A percentile compares a stretch with the other conserved stretches of the same genome.
phyloP scores from a whole-genome alignment of 2,797 vertebrate genomes.

The Naso thynnoides region DNA sequence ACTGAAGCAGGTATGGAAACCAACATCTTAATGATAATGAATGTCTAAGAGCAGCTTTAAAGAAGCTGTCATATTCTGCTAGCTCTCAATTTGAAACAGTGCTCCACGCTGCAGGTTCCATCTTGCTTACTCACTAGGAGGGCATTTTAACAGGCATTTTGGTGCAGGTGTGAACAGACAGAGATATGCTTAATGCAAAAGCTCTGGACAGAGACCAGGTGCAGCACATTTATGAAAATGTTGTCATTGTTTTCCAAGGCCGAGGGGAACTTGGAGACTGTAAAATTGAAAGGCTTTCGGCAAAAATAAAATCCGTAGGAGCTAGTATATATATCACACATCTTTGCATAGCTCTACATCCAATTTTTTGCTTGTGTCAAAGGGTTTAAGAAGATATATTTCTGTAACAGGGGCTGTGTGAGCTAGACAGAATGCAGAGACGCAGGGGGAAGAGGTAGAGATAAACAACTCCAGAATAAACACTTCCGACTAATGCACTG shows the following conservation, averaged over 20 bases:
- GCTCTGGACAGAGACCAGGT: slow-evolving; percentile 44
- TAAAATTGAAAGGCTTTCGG: not conserved
- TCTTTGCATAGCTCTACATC: not conserved
- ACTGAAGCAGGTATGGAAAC: slow-evolving; percentile 69
- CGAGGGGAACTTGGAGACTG: not conserved
- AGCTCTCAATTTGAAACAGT: slow-evolving; percentile 58
- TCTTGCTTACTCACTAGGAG: slow-evolving; percentile 54
- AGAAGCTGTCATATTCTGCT: slow-evolving; percentile 61
- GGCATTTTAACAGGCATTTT: slow-evolving; percentile 40
- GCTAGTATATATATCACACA: not conserved
- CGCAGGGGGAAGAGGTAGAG: not conserved
- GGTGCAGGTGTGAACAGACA: slow-evolving; percentile 31
- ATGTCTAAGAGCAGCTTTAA: slow-evolving; percentile 69
- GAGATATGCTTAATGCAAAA: slow-evolving; percentile 37
- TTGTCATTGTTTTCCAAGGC: slow-evolving; percentile 18
- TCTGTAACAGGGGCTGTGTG: not conserved
- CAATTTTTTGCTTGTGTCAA: not conserved
- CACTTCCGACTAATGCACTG: not conserved
- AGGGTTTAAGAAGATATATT: not conserved
- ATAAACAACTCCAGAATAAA: not conserved
- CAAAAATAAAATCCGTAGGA: not conserved
- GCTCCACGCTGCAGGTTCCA: slow-evolving; percentile 41
- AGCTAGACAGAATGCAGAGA: not conserved
- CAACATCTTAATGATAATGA: slow-evolving; percentile 79
- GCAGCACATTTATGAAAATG: slow-evolving; percentile 28